These are phyloP conservation scores for Bombus consobrinus DNA, from an alignment of 1,140 invertebrate species.

Conservation along the genomic window DNA sequence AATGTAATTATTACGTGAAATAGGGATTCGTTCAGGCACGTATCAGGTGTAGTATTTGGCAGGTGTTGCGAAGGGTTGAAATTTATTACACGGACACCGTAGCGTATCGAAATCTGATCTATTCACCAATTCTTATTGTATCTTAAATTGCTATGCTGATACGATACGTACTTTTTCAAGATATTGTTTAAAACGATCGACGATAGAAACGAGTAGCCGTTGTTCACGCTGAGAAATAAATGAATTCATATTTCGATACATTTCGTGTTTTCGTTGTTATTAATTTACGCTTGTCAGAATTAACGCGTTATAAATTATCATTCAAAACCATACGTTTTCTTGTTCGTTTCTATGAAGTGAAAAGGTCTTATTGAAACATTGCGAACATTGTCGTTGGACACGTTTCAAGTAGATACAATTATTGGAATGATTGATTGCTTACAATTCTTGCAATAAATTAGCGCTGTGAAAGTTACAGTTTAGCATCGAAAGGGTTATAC, in stretches of 20 bases:
- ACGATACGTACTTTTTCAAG: not conserved
- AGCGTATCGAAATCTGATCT: conserved; percentile 13
- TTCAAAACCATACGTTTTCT: not conserved
- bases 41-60: conserved; percentile 23
- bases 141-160: not conserved
- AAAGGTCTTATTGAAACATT: not conserved
- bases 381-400: not conserved
- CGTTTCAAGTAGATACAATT: not conserved
- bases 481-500: not conserved
- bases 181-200: too few relatives aligned
- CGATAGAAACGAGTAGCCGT: not conserved
- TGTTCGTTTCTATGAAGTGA: not conserved
- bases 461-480: not conserved
- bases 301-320: not conserved
- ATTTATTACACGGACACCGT: not conserved
- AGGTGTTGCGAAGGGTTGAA: conserved; percentile 10
- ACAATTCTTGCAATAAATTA: not conserved
- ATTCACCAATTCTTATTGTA: not conserved
- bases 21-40: not conserved
- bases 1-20: conserved; percentile 24
- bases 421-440: not conserved
- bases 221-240: not conserved
- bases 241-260: not conserved
- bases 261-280: too few relatives aligned
- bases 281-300: not conserved